A percentile compares a stretch with the other conserved stretches of the same genome.
Evolutionary conservation across 2,113 vertebrate genomes (phyloP).

Genomic region (Aplodontia rufa): DNA sequence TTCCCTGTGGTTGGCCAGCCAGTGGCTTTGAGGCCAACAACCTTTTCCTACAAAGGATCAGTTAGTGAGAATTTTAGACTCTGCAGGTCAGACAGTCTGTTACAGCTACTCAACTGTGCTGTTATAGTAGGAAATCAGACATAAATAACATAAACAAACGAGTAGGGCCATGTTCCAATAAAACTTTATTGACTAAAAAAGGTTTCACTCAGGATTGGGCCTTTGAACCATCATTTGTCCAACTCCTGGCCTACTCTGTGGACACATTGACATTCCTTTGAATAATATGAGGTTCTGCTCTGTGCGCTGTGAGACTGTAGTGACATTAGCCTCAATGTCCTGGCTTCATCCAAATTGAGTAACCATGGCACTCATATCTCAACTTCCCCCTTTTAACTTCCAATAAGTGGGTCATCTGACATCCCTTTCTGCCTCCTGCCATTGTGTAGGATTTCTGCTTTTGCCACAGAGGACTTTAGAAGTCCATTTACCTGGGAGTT

Average conservation of each 20-base stretch:
- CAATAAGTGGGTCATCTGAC: not conserved
- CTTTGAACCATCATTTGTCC: not conserved
- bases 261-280: not conserved
- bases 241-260: not conserved
- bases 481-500: not conserved
- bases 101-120: not conserved
- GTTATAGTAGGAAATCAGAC: not conserved
- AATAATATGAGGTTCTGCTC: not conserved
- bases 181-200: not conserved
- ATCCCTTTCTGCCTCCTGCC: not conserved
- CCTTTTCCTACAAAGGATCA: not conserved
- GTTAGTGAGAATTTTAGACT: not conserved
- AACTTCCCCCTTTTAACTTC: not conserved
- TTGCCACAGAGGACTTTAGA: not conserved
- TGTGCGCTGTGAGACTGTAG: fast-evolving
- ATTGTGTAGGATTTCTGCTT: not conserved
- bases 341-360: not conserved
- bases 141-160: not conserved
- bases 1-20: not conserved
- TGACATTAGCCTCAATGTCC: fast-evolving
- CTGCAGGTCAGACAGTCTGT: not conserved
- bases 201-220: not conserved
- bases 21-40: not conserved
- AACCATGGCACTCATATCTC: not conserved
- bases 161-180: not conserved